Base-by-base conservation (phyloP, 1,140 invertebrate genomes). In the Hylyphantes graminicola region DNA sequence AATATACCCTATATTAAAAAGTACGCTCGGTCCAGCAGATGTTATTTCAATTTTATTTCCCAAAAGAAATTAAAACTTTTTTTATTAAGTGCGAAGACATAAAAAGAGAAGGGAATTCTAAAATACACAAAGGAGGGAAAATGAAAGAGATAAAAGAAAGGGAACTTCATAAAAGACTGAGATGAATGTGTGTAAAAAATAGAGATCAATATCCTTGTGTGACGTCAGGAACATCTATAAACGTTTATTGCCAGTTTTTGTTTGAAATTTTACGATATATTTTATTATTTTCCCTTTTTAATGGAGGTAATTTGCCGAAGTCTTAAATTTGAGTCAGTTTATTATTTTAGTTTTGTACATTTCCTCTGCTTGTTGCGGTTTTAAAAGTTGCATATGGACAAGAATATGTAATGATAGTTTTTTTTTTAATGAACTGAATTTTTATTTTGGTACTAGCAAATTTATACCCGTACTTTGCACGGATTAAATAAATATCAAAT, bases 131-230 rank as follows among this genome's bases (percentile, higher is more conserved):
- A 21, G 12, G 64, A 35, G 35, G 7, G 64, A 21, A 67, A 67
- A 67, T n/a, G 19, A 67, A 67, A 35, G 35, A 21, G 64, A 67
- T 50, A 6, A 9, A 15, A n/a, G n/a, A n/a, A 72, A 72, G 53
- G 15, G 53, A 50, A 72, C 9, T 11, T 13, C 21, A 72, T 15
- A 13, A 15, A 72, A 51, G 68, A 50, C 3, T 13, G 35, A 51
- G 50, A 50, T 50, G 50, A 51, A 51, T 15, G 17, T 15, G 53
- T 51, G 50, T 15, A 50, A 50, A 50, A 72, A 72, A 72, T 50
- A 2, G 68, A 21, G 48, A 72, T 72, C 68, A 72, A 72, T 72
- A 72, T 51, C 12, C 9, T 10, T 12, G n/a, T 72, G 21, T 72
- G 68, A 72, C 68, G 68, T 72, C 68, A 72, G 15, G 5, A 12